Evolutionary conservation across 2,113 vertebrate genomes (phyloP), one percentile per base, ranked within the genome.

Genomic region (Haemorhous mexicanus): DNA sequence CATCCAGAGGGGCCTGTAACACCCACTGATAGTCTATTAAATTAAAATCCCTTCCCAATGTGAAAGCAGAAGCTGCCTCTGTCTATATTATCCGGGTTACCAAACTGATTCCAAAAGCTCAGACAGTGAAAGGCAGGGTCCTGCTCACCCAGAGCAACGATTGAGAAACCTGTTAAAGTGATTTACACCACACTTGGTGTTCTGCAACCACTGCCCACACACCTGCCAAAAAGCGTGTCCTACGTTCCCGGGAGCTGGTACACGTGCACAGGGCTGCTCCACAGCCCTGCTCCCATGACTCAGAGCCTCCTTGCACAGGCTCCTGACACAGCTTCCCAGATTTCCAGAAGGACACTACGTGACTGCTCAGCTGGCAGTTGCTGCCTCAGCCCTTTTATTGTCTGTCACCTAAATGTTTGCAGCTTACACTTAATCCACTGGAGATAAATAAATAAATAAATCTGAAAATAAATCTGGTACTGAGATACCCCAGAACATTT

Each of bases 361-460:
- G 86, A 53, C 76, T 84, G 35, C 59, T 79, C 44, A 53, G 37
- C 46, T 30, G 52, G 52, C 0, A 3, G 17, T 2, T 50, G 46
- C 43, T 56, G 75, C 62, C 52, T 16, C 73, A 58, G 41, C 4
- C 0, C 33, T 68, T 92, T 78, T 13, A 56, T n/a, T 22, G 19
- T 1, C 9, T 2, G 7, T 12, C 37, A 67, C 0, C 0, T 30
- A 17, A 50, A 39, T 22, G 21, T 43, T 49, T 61, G 32, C 47
- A 18, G 7, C 52, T 89, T 32, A 15, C 44, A 6, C 39, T 81
- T 53, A 44, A 61, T 32, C 41, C 22, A 6, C 52, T 22, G 67
- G 52, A 72, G 39, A n/a, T 10, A 33, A 49, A 26, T 2, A 12
- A 53, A 53, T 30, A 30, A 53, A 52, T 53, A 18, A 53, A 3